Percentiles rank a stretch among this genome's conserved stretches.
Evolutionary conservation across 2,797 vertebrate genomes (phyloP).

Genomic region (Falco columbarius): DNA sequence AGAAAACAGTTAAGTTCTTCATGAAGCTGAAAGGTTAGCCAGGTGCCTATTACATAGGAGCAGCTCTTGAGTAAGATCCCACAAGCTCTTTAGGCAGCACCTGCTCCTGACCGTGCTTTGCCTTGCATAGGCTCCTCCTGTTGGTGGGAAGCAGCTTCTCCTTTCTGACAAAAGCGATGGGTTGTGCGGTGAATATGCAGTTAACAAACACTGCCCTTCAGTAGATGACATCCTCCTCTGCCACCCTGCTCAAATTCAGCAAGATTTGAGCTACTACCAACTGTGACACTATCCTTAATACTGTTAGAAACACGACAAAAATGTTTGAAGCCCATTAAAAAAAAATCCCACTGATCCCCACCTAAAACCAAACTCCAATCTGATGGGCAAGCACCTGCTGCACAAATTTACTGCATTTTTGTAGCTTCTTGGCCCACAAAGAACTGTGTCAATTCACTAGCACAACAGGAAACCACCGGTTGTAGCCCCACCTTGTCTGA

Average conservation of each 20-base stretch:
- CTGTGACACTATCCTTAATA: accelerated
- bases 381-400: not conserved
- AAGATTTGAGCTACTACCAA: not conserved
- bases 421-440: not conserved
- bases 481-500: not conserved
- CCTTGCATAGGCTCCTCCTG: accelerated
- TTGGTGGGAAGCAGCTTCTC: not conserved
- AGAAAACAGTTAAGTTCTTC: accelerated
- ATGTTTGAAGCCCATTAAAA: not conserved
- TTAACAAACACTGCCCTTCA: not conserved
- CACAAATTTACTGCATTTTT: not conserved
- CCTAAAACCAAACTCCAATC: accelerated
- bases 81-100: not conserved
- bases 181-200: not conserved
- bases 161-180: too few species aligned
- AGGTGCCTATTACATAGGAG: not conserved
- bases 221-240: not conserved
- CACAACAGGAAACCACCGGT: not conserved
- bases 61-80: not conserved
- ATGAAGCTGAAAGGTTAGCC: not conserved
- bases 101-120: not conserved
- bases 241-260: not conserved
- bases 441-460: not conserved
- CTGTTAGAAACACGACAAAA: not conserved
- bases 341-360: not conserved